These are phyloP conservation scores for Meloidogyne floridensis DNA, from an alignment of 1,140 invertebrate genomes.

Conservation along the genomic window DNA sequence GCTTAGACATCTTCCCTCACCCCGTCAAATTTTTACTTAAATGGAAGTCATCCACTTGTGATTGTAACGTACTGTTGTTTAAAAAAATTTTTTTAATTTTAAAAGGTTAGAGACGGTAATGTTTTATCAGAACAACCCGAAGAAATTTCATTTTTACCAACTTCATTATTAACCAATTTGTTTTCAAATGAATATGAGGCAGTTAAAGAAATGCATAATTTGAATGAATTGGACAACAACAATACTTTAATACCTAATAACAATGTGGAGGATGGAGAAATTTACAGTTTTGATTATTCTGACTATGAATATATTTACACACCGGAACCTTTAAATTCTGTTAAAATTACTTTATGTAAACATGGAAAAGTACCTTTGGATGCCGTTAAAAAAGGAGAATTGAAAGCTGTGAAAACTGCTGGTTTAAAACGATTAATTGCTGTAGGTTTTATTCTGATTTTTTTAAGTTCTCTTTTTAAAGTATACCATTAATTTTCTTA, in stretches of 20 bases:
- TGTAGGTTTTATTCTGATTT: conserved; percentile 25
- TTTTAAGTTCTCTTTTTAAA: conserved; percentile 24
- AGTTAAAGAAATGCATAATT: conserved; percentile 40
- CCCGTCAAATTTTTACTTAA: too few relatives aligned
- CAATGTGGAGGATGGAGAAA: conserved; percentile 1
- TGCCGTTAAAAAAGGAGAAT: conserved; percentile 21
- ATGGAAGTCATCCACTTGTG: too few relatives aligned
- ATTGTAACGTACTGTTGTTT: too few relatives aligned
- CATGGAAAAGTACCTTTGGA: conserved; percentile 35
- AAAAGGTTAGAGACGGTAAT: conserved; percentile 39
- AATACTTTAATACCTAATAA: conserved; percentile 19
- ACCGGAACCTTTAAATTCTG: conserved; percentile 35
- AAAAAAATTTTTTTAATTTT: not conserved
- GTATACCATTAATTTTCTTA: too few relatives aligned
- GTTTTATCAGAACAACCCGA: conserved; percentile 15
- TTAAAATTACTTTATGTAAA: conserved; percentile 35
- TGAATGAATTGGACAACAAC: conserved; percentile 16
- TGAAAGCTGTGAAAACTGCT: conserved; percentile 31
- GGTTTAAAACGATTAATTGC: conserved; percentile 7
- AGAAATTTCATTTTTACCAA: conserved; percentile 55
- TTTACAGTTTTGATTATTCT: conserved; percentile 13
- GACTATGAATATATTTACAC: conserved; percentile 32
- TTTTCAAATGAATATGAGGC: conserved; percentile 51
- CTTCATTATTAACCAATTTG: conserved; percentile 45
- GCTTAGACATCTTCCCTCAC: too few relatives aligned